phyloP scores from a whole-genome alignment of 2,113 vertebrate species.

The Pao palembangensis region DNA sequence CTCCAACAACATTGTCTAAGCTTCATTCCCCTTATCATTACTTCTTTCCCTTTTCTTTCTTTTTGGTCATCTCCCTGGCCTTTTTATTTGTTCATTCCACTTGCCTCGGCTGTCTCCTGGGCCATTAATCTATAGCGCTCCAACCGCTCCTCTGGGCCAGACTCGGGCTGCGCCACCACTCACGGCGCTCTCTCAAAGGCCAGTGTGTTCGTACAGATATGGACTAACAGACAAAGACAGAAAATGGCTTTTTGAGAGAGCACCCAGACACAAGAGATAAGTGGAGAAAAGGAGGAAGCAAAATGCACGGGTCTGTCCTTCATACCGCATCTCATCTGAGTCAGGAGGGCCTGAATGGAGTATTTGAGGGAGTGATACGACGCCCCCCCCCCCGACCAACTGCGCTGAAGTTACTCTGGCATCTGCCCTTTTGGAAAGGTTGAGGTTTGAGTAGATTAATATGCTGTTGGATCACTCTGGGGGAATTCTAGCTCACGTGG shows the following conservation, averaged over 20 bases:
- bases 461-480: slow-evolving; percentile 38
- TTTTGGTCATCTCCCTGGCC: slow-evolving; percentile 39
- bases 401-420: slow-evolving; percentile 25
- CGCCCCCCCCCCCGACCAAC: neutral
- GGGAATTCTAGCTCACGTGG: slow-evolving; percentile 27
- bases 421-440: slow-evolving; percentile 58
- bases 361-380: slow-evolving; percentile 31
- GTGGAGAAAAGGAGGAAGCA: slow-evolving; percentile 31
- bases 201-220: slow-evolving; percentile 59
- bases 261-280: slow-evolving; percentile 52
- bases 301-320: slow-evolving; percentile 5
- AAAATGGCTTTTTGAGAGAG: slow-evolving; percentile 55
- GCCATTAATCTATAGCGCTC: slow-evolving; percentile 59
- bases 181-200: slow-evolving; percentile 48
- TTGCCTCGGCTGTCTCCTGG: slow-evolving; percentile 57
- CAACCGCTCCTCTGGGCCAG: slow-evolving; percentile 46
- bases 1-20: slow-evolving; percentile 19
- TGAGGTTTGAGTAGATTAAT: slow-evolving; percentile 60
- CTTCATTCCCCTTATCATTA: slow-evolving; percentile 47
- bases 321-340: slow-evolving; percentile 16
- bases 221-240: slow-evolving; percentile 48
- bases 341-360: slow-evolving; percentile 36
- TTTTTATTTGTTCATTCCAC: slow-evolving; percentile 63
- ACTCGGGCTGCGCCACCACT: slow-evolving; percentile 39
- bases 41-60: slow-evolving; percentile 9